A percentile compares a stretch with the other conserved stretches of the same genome.
Evolutionary conservation across 2,113 vertebrate genomes (phyloP).

Genomic region (Tyrannus savana): DNA sequence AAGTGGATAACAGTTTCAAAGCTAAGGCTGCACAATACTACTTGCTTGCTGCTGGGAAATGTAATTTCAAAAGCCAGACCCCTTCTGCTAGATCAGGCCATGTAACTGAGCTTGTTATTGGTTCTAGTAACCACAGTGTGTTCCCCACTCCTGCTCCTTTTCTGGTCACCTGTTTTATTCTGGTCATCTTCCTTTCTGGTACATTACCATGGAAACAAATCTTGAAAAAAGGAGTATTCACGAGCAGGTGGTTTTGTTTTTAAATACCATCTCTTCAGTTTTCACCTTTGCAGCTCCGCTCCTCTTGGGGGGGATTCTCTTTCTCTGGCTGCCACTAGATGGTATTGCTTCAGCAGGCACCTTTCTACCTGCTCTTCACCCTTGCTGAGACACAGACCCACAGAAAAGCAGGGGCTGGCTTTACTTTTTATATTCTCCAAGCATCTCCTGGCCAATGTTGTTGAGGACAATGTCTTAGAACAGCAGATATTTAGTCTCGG

Average conservation of each 20-base stretch:
- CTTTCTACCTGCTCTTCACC: background rate
- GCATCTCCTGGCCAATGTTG: background rate
- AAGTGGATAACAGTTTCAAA: background rate
- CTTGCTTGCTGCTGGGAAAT: background rate
- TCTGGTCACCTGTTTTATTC: background rate
- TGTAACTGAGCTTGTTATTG: background rate
- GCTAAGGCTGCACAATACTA: background rate
- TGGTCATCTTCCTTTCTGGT: background rate
- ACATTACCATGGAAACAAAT: background rate
- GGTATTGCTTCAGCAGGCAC: constrained; percentile 8
- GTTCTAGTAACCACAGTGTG: background rate
- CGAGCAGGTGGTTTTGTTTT: background rate
- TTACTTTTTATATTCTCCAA: background rate
- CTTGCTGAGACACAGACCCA: background rate
- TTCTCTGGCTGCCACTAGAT: constrained; percentile 32
- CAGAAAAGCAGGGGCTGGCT: background rate
- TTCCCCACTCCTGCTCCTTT: background rate
- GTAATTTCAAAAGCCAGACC: background rate
- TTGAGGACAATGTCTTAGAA: background rate
- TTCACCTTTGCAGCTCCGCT: background rate
- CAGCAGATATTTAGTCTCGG: background rate
- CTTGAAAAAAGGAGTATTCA: background rate
- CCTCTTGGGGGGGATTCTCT: background rate
- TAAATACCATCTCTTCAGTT: background rate
- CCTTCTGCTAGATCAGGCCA: background rate